These are phyloP conservation scores for Excalfactoria chinensis DNA, from an alignment of 2,113 vertebrate species.

Conservation along the genomic window DNA sequence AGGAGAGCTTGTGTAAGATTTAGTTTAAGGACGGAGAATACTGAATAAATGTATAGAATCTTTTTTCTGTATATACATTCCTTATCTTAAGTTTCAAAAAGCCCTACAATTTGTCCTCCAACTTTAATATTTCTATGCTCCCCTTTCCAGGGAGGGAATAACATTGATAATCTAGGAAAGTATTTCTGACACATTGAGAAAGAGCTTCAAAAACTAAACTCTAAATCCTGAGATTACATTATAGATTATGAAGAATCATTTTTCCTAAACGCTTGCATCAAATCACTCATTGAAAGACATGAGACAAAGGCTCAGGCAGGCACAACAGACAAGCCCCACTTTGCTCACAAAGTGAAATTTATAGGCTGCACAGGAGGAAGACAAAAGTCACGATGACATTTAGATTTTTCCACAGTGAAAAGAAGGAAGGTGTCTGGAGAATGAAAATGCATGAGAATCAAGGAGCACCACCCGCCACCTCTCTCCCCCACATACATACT, in stretches of 20 bases:
- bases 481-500: background rate
- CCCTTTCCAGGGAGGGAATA: background rate
- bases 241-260: background rate
- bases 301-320: background rate
- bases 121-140: background rate
- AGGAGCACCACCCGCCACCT: background rate
- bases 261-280: background rate
- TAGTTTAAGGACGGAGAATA: background rate
- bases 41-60: background rate
- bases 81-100: background rate
- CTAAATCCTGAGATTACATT: background rate
- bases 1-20: background rate
- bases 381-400: background rate
- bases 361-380: background rate
- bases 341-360: fast-evolving
- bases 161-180: background rate
- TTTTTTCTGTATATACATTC: background rate
- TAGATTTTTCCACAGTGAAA: background rate
- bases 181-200: background rate
- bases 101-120: background rate
- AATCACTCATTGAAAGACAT: background rate
- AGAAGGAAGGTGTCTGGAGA: background rate
- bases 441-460: background rate
- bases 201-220: background rate
- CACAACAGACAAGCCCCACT: background rate